Base-by-base conservation (phyloP, 2,888 invertebrate genomes). In the Apamea anceps region DNA sequence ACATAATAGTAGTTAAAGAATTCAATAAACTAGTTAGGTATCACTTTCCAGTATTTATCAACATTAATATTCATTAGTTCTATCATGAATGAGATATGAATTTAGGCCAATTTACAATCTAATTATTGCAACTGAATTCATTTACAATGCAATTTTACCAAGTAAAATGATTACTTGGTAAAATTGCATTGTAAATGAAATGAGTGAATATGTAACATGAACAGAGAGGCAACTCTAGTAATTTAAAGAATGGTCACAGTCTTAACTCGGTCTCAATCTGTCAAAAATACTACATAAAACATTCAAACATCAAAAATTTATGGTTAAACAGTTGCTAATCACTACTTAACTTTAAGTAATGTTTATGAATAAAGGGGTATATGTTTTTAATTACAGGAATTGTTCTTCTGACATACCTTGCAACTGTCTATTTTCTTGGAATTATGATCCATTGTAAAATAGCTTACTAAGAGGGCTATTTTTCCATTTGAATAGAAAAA, bases 21-120 rank as follows among this genome's bases (percentile, higher is more conserved):
- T 28, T 75, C 10, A 68, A 54, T 62, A 18, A 42, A 28, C 62
- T 18, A 60, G 28, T 57, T 65, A 10, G 0, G 15, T 57, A 60
- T 45, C 10, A 60, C 68, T 80, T 75, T 75, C 37, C 25, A 71
- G 63, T 45, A 45, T 75, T 42, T 71, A 76, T 65, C 45, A 32
- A 45, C 18, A 85, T 77, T 15, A 73, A 81, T 81, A 73, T 76
- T 62, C 12, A 85, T 80, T 25, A 42, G 4, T 80, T 71, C 7
- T 42, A 42, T 65, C 54, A 70, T 51, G 15, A 76, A 63, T 75
- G 28, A 72, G 7, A 37, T 45, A 65, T 54, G 54, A 76, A 80
- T 70, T 66, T 68, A 68, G 45, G 25, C 65, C 62, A 70, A 73
- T 84, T 80, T 73, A 80, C 45, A 84, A 54, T 45, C 62, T 75